Base-by-base conservation (phyloP, 2,888 invertebrate genomes). In the Pyrocoelia pectoralis region DNA sequence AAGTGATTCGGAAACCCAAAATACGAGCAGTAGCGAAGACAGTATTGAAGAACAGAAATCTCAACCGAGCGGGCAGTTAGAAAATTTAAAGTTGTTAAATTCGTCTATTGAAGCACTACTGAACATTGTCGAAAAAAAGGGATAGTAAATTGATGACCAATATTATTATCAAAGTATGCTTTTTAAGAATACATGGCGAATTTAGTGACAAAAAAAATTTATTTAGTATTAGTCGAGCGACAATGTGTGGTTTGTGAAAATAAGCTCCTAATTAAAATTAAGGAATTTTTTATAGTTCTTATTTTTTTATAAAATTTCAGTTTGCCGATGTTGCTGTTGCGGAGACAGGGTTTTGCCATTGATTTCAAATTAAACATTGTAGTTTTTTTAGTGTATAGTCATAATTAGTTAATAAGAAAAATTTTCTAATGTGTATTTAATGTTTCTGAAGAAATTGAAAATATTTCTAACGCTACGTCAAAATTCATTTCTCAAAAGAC, bases 91-190 rank as follows among this genome's bases (percentile, higher is more conserved):
- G 24, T 70, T 81, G 56, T 72, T 81, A 61, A 78, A 77, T 61
- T 74, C 77, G 64, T 77, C 79, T 59, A 77, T 82, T 64, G 78
- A 75, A 56, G 81, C 81, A 73, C 74, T 82, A 66, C 73, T 80
- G 58, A 75, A 74, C 69, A 76, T 81, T 66, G 76, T 80, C 56
- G 78, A 81, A 68, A 80, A 79, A 69, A 54, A 57, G 13, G 62
- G 56, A 17, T 62, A 57, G 13, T 9, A n/a, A 19, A 24, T n/a
- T 50, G 24, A 58, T 59, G 65, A 60, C 59, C 65, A 59, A 65
- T 59, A 59, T 54, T 63, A 24, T 49, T 58, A n/a, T n/a, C n/a
- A 41, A 53, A 14, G 54, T 24, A 53, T 60, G 19, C 43, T 41
- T 40, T 24, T 24, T 59, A 40, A 41, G 41, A 33, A 65, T 18